Conservation (phyloP, 2,888 invertebrate species). For the Horisme vitalbata region DNA sequence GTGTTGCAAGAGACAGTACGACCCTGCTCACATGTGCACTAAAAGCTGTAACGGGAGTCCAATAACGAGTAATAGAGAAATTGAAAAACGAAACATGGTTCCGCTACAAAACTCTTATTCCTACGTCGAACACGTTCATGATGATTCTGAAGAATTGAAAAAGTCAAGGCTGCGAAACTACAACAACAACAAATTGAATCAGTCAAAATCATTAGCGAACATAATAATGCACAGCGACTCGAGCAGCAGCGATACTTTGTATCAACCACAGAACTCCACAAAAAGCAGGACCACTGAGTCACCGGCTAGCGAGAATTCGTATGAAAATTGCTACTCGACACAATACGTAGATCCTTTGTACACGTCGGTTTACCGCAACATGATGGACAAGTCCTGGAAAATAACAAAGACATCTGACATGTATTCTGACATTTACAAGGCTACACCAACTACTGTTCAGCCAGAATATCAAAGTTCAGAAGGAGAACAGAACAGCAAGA, state of each 20-base stretch:
- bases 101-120: conserved; percentile 68
- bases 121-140: conserved; percentile 62
- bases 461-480: conserved; percentile 64
- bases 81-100: conserved; percentile 57
- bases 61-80: conserved; percentile 52
- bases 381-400: conserved; percentile 35
- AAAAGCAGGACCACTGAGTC: conserved; percentile 74
- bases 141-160: conserved; percentile 63
- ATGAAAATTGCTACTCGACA: conserved; percentile 70
- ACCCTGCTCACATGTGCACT: conserved; percentile 76
- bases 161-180: conserved; percentile 67
- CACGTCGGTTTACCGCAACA: conserved; percentile 68
- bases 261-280: conserved; percentile 72
- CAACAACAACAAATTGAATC: conserved; percentile 71
- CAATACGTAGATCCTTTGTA: conserved; percentile 76
- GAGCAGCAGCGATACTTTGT: conserved; percentile 74
- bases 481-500: conserved; percentile 63
- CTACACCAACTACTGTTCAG: conserved; percentile 75
- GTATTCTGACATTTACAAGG: conserved; percentile 75
- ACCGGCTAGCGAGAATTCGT: conserved; percentile 74
- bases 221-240: conserved; percentile 76
- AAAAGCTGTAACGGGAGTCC: conserved; percentile 59
- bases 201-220: conserved; percentile 76
- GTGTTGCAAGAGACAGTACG: conserved; percentile 71
- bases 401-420: conserved; percentile 55